Evolutionary conservation across 1,140 invertebrate species (phyloP).

Genomic region (Gryllus bimaculatus): DNA sequence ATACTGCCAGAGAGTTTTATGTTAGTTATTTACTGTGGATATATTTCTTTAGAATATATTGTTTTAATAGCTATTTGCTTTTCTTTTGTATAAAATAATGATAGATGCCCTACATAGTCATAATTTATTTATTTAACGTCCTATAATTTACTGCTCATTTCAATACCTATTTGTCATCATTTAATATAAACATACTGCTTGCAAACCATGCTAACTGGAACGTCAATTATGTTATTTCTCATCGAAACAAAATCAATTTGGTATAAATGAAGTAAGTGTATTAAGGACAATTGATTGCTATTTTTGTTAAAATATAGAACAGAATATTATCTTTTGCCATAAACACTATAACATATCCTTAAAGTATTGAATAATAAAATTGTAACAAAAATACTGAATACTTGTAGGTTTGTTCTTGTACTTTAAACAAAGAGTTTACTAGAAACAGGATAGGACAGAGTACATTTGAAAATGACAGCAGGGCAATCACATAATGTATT

Average conservation of each 20-base stretch:
- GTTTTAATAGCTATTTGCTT: background rate
- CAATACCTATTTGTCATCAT: background rate
- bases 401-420: too few species aligned
- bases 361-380: too few species aligned
- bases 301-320: too few species aligned
- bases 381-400: too few species aligned
- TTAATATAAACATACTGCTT: conserved; percentile 6
- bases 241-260: background rate
- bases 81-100: background rate
- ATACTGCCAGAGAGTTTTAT: background rate
- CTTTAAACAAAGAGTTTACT: too few species aligned
- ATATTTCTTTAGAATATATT: background rate
- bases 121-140: background rate
- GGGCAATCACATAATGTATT: too few species aligned
- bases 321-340: too few species aligned
- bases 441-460: too few species aligned
- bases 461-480: too few species aligned
- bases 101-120: background rate
- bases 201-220: background rate
- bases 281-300: too few species aligned
- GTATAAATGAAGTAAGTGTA: too few species aligned
- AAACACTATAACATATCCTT: too few species aligned
- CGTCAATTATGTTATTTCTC: background rate
- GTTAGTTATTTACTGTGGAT: background rate
- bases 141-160: background rate